Evolutionary conservation across 2,113 vertebrate species (phyloP).

Genomic region (Turdus rufiventris): DNA sequence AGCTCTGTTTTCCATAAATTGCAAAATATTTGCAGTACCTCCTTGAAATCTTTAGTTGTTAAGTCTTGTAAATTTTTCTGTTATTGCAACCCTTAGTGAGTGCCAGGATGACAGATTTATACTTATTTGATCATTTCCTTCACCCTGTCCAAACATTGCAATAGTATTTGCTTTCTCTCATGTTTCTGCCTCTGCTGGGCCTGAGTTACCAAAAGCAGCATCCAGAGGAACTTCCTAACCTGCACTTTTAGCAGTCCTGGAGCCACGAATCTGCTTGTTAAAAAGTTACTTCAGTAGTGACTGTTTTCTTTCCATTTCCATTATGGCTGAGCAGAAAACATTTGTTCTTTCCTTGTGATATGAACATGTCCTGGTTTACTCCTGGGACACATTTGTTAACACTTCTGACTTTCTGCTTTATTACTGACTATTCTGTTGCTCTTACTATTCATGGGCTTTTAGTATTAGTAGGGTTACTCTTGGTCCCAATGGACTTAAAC

Average conservation of each 20-base stretch:
- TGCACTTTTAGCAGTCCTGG: neutral
- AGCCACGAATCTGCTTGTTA: neutral
- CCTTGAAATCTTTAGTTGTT: neutral
- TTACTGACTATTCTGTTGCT: neutral
- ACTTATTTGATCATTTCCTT: neutral
- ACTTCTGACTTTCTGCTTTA: neutral
- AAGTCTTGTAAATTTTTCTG: neutral
- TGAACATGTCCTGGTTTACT: neutral
- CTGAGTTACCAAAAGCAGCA: neutral
- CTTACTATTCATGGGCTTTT: neutral
- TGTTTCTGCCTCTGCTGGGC: neutral
- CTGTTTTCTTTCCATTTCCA: neutral
- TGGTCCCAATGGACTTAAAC: neutral
- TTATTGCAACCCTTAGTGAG: neutral
- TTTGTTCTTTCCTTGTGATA: neutral
- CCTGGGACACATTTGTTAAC: neutral
- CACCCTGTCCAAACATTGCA: neutral
- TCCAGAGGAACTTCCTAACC: neutral
- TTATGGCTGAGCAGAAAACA: neutral
- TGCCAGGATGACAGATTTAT: neutral
- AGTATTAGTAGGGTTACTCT: neutral
- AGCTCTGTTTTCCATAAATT: neutral
- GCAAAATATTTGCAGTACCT: neutral
- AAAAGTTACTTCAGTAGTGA: neutral
- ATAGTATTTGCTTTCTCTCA: conserved; percentile 8